Conservation (phyloP, 2,113 vertebrate genomes). For the Dromaius novaehollandiae region DNA sequence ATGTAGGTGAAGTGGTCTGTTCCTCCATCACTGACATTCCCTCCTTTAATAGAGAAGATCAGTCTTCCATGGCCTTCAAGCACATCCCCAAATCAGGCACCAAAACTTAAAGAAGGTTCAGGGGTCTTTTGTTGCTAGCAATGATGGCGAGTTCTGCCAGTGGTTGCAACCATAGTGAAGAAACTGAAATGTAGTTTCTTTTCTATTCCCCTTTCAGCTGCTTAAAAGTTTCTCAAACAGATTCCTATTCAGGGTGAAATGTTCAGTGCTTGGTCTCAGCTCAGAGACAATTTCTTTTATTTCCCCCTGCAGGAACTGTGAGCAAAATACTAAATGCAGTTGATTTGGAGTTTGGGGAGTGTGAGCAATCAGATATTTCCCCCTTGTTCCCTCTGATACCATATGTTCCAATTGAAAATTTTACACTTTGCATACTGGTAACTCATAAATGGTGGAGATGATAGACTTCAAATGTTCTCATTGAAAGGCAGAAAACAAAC, state of each 20-base stretch:
- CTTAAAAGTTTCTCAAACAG: conserved; percentile 38
- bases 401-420: conserved; percentile 67
- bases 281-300: conserved; percentile 73
- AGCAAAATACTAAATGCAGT: conserved; percentile 60
- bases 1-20: rapidly evolving
- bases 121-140: background rate
- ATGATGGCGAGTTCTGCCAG: background rate
- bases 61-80: background rate
- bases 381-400: conserved; percentile 63
- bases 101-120: background rate
- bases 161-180: background rate
- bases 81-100: background rate
- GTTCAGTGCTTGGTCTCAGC: conserved; percentile 63
- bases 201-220: conserved; percentile 43
- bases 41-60: background rate
- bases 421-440: conserved; percentile 68
- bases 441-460: conserved; percentile 50
- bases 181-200: conserved; percentile 1
- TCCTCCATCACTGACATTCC: background rate
- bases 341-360: conserved; percentile 58
- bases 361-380: conserved; percentile 58
- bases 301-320: conserved; percentile 60
- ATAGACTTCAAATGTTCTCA: conserved; percentile 65
- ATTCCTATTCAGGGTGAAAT: conserved; percentile 61
- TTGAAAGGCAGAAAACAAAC: conserved; percentile 63